Evolutionary conservation across 2,797 vertebrate species (phyloP).

Genomic region (Gobio occitaniae): DNA sequence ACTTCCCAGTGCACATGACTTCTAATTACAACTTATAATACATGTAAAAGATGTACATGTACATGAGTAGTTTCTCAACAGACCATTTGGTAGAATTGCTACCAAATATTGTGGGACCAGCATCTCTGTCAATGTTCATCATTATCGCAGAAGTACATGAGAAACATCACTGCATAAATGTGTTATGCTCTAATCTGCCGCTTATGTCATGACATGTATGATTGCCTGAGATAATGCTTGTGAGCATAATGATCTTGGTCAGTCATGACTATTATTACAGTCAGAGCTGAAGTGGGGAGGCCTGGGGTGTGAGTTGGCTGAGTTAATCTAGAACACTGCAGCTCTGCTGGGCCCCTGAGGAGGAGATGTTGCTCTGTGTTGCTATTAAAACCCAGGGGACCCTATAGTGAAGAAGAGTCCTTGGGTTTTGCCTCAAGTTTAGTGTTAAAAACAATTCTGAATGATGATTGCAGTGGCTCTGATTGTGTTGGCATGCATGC

Average conservation of each 20-base stretch:
- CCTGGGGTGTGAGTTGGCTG: constrained; percentile 66
- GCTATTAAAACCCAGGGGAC: constrained; percentile 69
- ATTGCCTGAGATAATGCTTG: not conserved
- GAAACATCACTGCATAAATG: not conserved
- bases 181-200: not conserved
- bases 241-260: constrained; percentile 31
- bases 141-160: not conserved
- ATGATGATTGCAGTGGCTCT: not conserved
- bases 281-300: constrained; percentile 58
- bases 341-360: constrained; percentile 55
- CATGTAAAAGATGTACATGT: not conserved
- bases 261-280: constrained; percentile 47
- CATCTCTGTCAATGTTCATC: too few relatives aligned
- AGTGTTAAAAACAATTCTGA: constrained; percentile 32
- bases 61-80: not conserved
- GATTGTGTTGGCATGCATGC: constrained; percentile 26
- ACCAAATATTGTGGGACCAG: not conserved
- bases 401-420: constrained; percentile 69
- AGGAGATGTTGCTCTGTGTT: constrained; percentile 59
- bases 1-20: not conserved
- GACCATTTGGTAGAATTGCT: not conserved
- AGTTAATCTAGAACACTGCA: constrained; percentile 46
- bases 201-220: not conserved
- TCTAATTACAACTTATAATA: not conserved
- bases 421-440: constrained; percentile 63